Evolutionary conservation across 2,113 vertebrate genomes (phyloP).

Genomic region (Rhegmatorhina hoffmannsi): DNA sequence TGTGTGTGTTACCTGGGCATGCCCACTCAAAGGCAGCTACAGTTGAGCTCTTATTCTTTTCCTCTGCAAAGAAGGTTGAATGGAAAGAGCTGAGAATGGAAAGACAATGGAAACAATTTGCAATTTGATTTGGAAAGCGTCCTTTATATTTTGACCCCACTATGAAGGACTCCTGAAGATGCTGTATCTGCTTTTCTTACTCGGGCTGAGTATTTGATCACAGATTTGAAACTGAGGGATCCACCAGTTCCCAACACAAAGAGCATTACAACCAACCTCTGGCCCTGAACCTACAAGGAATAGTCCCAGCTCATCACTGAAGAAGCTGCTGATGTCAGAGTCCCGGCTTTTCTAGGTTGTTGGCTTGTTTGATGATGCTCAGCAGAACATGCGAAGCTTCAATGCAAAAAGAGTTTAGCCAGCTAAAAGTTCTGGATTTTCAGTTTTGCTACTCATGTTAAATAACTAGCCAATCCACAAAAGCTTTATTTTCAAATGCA

Average conservation of each 20-base stretch:
- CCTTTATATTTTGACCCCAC: neutral
- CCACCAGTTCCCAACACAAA: slow-evolving; percentile 69
- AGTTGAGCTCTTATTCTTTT: neutral
- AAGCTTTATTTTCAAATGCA: neutral
- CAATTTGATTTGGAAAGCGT: neutral
- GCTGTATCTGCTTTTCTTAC: slow-evolving; percentile 41
- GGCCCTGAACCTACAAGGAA: neutral
- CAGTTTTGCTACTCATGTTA: neutral
- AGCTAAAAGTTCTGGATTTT: neutral
- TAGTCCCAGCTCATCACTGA: neutral
- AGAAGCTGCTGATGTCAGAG: neutral
- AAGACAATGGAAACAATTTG: neutral
- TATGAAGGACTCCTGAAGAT: neutral
- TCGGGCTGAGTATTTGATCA: slow-evolving; percentile 67
- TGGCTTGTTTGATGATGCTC: neutral
- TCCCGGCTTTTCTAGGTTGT: neutral
- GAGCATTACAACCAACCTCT: neutral
- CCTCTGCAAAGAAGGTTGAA: neutral
- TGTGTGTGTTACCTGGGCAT: neutral
- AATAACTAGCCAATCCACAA: neutral
- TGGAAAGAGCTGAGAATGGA: neutral
- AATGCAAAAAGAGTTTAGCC: neutral
- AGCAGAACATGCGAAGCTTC: neutral
- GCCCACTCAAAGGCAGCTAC: neutral
- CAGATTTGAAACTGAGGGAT: slow-evolving; percentile 72